Conservation (phyloP, 2,113 vertebrate genomes). For the Cottus gobio region DNA sequence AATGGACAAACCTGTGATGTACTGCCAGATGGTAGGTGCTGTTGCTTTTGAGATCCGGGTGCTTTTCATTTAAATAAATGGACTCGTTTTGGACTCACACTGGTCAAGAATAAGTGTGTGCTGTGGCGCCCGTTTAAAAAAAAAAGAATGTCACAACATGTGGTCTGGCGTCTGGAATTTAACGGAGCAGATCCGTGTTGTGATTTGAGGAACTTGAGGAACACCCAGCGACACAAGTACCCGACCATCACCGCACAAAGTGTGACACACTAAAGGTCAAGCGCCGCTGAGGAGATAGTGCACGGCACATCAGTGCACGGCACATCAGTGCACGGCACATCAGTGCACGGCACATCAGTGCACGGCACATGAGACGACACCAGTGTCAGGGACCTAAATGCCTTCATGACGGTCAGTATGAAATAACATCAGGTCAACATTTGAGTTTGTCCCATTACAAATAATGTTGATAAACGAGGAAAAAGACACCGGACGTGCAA, state of each 20-base stretch:
- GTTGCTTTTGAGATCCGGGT: conserved; percentile 21
- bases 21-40: conserved; percentile 55
- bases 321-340: no score
- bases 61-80: conserved; percentile 19
- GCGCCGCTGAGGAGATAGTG: conserved; percentile 45
- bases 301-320: no score
- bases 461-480: no score
- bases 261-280: conserved; percentile 43
- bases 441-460: no score
- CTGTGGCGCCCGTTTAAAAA: neutral
- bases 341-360: no score
- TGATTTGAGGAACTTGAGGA: conserved; percentile 26
- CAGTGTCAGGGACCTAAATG: neutral
- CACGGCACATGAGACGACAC: conserved; percentile 24
- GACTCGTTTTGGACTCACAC: neutral
- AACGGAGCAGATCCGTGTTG: neutral
- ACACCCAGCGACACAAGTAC: conserved; percentile 18
- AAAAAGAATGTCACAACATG: no score
- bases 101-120: neutral
- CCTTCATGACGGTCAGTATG: no score
- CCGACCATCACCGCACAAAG: conserved; percentile 32
- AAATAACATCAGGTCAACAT: no score
- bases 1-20: conserved; percentile 56
- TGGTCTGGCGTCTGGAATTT: neutral
- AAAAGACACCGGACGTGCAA: no score